These are phyloP conservation scores for Enteromius viviparus DNA, from an alignment of 2,797 vertebrate species.

Conservation along the genomic window DNA sequence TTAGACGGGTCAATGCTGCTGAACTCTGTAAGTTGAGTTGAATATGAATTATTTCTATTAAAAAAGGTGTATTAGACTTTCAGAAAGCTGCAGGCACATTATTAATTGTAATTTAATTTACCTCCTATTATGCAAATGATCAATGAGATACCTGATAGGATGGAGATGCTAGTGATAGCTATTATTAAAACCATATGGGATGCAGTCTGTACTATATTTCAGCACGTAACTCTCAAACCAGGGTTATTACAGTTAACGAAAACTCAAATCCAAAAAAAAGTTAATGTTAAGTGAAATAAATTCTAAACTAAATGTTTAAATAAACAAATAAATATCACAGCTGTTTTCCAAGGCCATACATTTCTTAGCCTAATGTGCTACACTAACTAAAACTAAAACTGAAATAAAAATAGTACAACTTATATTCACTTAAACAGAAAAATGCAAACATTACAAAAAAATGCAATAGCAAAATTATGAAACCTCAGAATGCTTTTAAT, in stretches of 20 bases:
- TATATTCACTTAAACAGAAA: not conserved
- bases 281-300: not conserved
- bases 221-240: not conserved
- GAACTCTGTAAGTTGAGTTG: not conserved
- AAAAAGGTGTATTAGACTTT: constrained; percentile 14
- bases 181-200: constrained; percentile 7
- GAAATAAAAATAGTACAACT: not conserved
- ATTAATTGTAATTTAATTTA: not conserved
- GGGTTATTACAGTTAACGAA: not conserved
- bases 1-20: not conserved
- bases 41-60: constrained; percentile 9
- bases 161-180: not conserved
- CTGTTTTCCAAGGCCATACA: not conserved
- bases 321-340: not conserved
- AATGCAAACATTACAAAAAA: not conserved
- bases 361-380: not conserved
- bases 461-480: not conserved
- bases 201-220: not conserved
- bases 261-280: not conserved
- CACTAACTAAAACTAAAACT: not conserved
- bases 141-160: not conserved
- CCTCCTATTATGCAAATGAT: constrained; percentile 11
- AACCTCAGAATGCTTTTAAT: not conserved
- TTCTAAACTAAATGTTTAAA: not conserved
- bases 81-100: constrained; percentile 4